Evolutionary conservation across 2,113 vertebrate species (phyloP).

Genomic region (Egretta garzetta): DNA sequence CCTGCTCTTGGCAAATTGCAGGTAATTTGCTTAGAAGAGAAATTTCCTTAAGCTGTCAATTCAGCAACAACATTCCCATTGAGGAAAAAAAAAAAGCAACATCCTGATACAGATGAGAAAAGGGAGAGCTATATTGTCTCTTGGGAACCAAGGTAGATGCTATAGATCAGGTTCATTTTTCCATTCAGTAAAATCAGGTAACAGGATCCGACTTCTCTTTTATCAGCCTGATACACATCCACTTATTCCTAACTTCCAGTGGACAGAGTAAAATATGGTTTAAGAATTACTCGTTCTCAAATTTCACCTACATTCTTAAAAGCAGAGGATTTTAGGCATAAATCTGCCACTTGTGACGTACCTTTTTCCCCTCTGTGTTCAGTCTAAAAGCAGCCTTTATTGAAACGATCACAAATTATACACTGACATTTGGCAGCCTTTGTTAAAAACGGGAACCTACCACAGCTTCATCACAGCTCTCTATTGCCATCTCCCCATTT

Average conservation of each 20-base stretch:
- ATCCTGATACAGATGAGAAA: not conserved
- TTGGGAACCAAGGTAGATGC: not conserved
- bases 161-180: not conserved
- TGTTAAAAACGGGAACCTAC: not conserved
- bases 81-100: not conserved
- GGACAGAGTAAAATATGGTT: not conserved
- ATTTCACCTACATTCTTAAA: not conserved
- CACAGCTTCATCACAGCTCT: not conserved
- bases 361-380: not conserved
- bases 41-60: not conserved
- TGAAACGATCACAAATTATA: not conserved
- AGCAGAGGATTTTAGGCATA: not conserved
- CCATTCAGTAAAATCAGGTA: not conserved
- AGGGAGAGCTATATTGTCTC: not conserved
- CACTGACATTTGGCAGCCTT: not conserved
- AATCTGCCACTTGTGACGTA: not conserved
- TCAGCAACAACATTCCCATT: not conserved
- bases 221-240: not conserved
- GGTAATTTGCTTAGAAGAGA: not conserved
- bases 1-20: not conserved
- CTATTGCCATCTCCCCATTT: not conserved
- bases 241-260: not conserved
- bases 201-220: not conserved
- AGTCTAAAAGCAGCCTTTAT: not conserved
- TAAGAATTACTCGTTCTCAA: not conserved